phyloP scores from a whole-genome alignment of 2,888 invertebrate species.

The Cephonodes hylas region DNA sequence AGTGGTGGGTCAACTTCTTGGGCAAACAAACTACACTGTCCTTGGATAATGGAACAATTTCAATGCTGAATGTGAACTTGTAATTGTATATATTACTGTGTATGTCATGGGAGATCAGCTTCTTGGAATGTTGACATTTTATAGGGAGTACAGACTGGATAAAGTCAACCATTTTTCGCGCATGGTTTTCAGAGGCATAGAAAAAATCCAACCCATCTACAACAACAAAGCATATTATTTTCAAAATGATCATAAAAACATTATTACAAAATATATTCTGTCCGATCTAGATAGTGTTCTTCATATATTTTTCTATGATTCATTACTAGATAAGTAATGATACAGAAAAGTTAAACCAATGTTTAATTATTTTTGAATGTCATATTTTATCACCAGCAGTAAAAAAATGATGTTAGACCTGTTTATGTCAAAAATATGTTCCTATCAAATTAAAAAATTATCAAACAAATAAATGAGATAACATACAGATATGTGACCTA shows the following conservation, averaged over 20 bases:
- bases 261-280: background rate
- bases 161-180: conserved; percentile 98
- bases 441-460: no score
- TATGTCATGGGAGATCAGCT: conserved; percentile 97
- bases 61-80: conserved; percentile 96
- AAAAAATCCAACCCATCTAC: conserved; percentile 97
- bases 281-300: no score
- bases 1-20: conserved; percentile 90
- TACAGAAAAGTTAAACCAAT: no score
- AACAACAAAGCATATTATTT: conserved; percentile 6
- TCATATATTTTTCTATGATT: no score
- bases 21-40: conserved; percentile 95
- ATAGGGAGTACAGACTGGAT: conserved; percentile 93
- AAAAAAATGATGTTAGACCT: no score
- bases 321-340: no score
- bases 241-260: background rate
- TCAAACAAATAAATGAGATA: no score
- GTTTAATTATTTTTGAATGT: no score
- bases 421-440: no score
- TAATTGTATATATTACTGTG: conserved; percentile 98
- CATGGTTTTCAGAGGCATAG: conserved; percentile 93
- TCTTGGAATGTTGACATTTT: conserved; percentile 94
- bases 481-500: no score
- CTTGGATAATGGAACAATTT: conserved; percentile 97
- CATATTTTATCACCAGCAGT: no score